These are phyloP conservation scores for Cebus imitator DNA, from an alignment of 2,113 vertebrate genomes.

Conservation along the genomic window DNA sequence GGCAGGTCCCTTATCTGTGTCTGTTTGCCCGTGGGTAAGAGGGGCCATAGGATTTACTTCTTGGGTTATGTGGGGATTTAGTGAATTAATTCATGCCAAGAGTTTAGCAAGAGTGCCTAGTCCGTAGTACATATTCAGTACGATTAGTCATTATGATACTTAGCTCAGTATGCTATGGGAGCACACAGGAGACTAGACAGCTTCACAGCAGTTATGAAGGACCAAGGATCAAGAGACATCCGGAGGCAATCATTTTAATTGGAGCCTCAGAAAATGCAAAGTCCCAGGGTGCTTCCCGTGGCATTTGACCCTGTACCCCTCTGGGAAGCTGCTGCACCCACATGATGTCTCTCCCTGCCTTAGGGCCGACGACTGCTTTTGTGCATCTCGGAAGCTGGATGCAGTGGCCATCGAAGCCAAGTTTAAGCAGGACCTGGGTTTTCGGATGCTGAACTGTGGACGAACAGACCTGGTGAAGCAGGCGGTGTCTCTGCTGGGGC, in stretches of 20 bases:
- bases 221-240: not conserved
- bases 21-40: not conserved
- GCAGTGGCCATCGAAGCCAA: conserved; percentile 96
- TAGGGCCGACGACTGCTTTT: conserved; percentile 98
- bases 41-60: not conserved
- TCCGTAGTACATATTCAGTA: not conserved
- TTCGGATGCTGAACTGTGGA: conserved; percentile 99
- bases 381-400: conserved; percentile 96
- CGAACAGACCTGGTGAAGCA: conserved; percentile 98
- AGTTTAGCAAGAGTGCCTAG: not conserved
- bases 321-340: not conserved
- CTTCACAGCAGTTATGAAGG: not conserved
- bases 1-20: not conserved
- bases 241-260: not conserved
- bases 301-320: not conserved
- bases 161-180: too few relatives aligned
- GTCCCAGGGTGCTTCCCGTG: not conserved
- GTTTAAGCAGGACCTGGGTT: conserved; percentile 99
- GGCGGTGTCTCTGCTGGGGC: conserved; percentile 95
- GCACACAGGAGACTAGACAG: not conserved
- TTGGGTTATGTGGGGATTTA: not conserved
- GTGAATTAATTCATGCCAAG: not conserved
- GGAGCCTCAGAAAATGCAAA: not conserved
- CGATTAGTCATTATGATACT: not conserved
- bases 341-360: conserved; percentile 40